These are phyloP conservation scores for Panurus biarmicus DNA, from an alignment of 2,113 vertebrate species.

Conservation along the genomic window DNA sequence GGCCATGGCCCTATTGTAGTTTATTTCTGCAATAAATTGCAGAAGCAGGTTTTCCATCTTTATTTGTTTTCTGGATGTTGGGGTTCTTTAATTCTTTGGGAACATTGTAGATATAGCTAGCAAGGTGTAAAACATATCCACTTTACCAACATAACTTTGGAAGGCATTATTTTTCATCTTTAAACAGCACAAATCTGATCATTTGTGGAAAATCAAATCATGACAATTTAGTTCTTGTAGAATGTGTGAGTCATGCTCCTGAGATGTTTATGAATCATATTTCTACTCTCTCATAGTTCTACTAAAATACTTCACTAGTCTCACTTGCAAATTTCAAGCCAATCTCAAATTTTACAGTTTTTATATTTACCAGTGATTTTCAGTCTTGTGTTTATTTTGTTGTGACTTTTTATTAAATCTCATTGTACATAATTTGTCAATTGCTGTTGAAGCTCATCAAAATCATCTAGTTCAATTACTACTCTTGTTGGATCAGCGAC, in stretches of 20 bases:
- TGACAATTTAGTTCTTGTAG: neutral
- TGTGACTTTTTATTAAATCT: neutral
- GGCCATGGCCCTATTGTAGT: neutral
- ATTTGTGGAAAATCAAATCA: neutral
- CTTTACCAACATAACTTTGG: neutral
- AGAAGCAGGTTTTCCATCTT: neutral
- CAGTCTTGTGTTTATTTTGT: slow-evolving; percentile 18
- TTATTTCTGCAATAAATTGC: neutral
- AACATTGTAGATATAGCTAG: neutral
- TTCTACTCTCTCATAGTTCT: neutral
- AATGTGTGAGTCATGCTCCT: neutral
- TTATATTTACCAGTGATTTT: neutral
- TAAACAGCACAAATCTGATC: neutral
- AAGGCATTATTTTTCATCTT: neutral
- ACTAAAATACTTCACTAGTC: slow-evolving; percentile 10
- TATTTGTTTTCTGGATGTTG: neutral
- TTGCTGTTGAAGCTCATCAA: neutral
- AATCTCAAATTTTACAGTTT: neutral
- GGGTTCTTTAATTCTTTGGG: neutral
- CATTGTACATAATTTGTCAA: neutral
- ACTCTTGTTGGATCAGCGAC: neutral
- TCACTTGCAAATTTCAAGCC: neutral
- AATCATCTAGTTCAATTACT: neutral
- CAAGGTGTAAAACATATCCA: neutral
- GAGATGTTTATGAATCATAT: slow-evolving; percentile 10